A percentile compares a stretch with the other conserved stretches of the same genome.
These are phyloP conservation scores for Saccostrea echinata DNA, from an alignment of 1,140 invertebrate genomes.

Conservation along the genomic window DNA sequence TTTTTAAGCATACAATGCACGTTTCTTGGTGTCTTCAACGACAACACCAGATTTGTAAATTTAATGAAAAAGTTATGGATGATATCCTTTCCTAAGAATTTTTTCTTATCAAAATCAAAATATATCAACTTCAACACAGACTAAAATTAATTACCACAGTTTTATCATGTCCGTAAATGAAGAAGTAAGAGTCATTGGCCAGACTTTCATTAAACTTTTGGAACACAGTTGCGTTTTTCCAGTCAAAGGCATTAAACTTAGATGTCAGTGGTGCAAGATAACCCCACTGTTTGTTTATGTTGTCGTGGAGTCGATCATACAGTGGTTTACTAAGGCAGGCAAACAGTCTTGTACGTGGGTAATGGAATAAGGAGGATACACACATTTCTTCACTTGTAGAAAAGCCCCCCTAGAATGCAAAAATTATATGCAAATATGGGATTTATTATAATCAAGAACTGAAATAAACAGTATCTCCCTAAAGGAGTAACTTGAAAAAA, in stretches of 20 bases:
- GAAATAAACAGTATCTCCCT: too few relatives aligned
- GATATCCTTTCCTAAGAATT: not conserved
- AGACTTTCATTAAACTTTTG: not conserved
- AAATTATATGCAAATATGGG: not conserved
- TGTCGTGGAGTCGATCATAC: conserved; percentile 1
- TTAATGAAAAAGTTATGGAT: not conserved
- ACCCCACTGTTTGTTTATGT: not conserved
- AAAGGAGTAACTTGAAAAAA: too few relatives aligned
- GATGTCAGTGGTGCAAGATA: not conserved
- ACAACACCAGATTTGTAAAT: not conserved
- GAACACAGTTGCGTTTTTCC: not conserved
- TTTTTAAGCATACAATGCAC: too few relatives aligned
- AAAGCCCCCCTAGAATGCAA: conserved; percentile 47
- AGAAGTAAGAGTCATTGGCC: not conserved
- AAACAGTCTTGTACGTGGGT: conserved; percentile 49
- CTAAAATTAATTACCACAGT: not conserved
- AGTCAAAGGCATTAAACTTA: not conserved
- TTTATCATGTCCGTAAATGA: not conserved
- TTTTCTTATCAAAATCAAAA: not conserved
- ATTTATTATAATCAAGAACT: not conserved
- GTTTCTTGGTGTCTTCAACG: too few relatives aligned
- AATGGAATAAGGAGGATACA: conserved; percentile 49
- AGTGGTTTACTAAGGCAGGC: conserved; percentile 41
- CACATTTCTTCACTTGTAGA: conserved; percentile 61
- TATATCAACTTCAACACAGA: not conserved